Conservation (phyloP, 2,888 invertebrate genomes). For the Ellobium chinense region DNA sequence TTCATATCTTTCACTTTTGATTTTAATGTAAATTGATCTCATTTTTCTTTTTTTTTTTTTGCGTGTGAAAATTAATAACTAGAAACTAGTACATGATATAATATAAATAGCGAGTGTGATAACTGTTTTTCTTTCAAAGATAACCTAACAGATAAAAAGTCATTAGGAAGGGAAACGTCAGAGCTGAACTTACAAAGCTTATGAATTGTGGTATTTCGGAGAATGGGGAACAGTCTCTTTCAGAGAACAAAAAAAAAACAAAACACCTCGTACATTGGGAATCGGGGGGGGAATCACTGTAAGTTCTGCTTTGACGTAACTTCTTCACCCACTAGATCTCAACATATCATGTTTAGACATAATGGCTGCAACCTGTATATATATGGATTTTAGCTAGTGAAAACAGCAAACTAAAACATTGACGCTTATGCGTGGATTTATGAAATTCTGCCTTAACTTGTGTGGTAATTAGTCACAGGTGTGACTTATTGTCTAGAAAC, state of each 20-base stretch:
- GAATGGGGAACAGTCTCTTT: no score
- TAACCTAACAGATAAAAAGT: not conserved
- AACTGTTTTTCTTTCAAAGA: not conserved
- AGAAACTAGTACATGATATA: not conserved
- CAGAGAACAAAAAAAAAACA: no score
- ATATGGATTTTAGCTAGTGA: not conserved
- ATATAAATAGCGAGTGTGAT: not conserved
- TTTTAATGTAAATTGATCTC: not conserved
- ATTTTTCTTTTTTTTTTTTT: not conserved
- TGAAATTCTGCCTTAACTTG: no score
- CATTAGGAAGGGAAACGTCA: not conserved
- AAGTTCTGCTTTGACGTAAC: not conserved
- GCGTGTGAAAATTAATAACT: not conserved
- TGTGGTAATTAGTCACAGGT: no score
- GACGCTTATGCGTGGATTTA: no score
- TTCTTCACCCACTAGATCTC: not conserved
- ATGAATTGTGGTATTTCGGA: no score
- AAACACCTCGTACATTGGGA: not conserved
- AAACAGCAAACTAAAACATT: not conserved
- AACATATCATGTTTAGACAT: not conserved
- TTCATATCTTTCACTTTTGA: not conserved
- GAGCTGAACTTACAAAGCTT: no score
- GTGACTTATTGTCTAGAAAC: no score
- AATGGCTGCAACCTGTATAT: not conserved
- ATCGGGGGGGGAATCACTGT: not conserved